A percentile compares a stretch with the other conserved stretches of the same genome.
Evolutionary conservation across 2,797 vertebrate genomes (phyloP).

Genomic region (Anguilla obscura): DNA sequence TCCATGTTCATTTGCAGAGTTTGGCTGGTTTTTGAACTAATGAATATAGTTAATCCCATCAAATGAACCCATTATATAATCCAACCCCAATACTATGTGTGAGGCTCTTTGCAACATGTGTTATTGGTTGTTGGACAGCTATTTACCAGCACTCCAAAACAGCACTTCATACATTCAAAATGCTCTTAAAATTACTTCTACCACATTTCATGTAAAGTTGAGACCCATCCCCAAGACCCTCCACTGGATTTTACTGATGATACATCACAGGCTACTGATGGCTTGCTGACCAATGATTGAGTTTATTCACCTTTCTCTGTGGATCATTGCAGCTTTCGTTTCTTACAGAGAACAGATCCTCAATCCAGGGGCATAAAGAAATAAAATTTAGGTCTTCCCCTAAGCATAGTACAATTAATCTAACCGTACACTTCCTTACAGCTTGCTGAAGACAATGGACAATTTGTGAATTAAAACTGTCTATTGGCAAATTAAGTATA

Average conservation of each 20-base stretch:
- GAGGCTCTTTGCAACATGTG: neutral
- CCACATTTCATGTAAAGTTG: neutral
- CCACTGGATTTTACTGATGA: neutral
- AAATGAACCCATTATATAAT: neutral
- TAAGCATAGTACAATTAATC: neutral
- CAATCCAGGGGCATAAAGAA: neutral
- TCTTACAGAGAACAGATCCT: neutral
- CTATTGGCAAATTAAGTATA: neutral
- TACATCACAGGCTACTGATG: neutral
- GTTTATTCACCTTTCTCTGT: neutral
- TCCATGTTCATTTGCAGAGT: neutral
- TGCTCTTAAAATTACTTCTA: neutral
- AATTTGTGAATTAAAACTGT: slow-evolving; percentile 2
- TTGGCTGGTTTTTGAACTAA: neutral
- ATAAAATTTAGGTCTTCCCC: neutral
- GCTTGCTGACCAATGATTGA: neutral
- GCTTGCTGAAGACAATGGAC: neutral
- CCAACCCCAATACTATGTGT: neutral
- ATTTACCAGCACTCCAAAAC: neutral
- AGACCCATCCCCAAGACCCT: neutral
- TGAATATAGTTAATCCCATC: neutral
- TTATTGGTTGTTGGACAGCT: neutral
- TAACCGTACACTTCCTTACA: neutral
- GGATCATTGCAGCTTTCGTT: neutral
- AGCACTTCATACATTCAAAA: neutral